phyloP scores from a whole-genome alignment of 1,140 invertebrate genomes.

The Ganaspis sp. region DNA sequence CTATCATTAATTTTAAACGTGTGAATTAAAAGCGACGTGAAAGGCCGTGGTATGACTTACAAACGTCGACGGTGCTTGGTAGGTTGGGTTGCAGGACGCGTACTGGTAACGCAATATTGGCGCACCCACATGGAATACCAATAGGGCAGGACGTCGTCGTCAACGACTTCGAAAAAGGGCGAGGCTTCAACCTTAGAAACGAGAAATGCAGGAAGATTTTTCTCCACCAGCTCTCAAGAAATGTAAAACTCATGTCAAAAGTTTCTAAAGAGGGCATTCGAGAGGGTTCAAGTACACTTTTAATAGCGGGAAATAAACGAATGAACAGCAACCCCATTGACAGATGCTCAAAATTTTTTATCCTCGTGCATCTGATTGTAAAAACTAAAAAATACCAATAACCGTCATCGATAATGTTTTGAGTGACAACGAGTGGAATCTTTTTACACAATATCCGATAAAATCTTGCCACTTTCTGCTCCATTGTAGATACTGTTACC shows the following conservation, averaged over 20 bases:
- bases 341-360: conserved; percentile 59
- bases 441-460: conserved; percentile 7
- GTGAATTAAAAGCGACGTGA: conserved; percentile 70
- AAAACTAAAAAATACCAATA: too few species aligned
- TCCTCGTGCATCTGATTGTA: conserved; percentile 57
- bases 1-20: conserved; percentile 60
- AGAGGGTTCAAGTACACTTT: conserved; percentile 42
- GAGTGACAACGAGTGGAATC: not conserved
- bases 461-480: conserved; percentile 14
- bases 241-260: conserved; percentile 75
- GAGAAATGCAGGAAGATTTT: conserved; percentile 30
- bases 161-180: conserved; percentile 49
- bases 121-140: conserved; percentile 70
- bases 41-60: conserved; percentile 66
- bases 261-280: conserved; percentile 54
- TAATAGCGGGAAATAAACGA: conserved; percentile 68
- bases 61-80: conserved; percentile 58
- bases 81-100: conserved; percentile 70
- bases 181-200: conserved; percentile 47
- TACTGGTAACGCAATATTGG: conserved; percentile 75
- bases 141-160: conserved; percentile 56
- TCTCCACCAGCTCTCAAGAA: conserved; percentile 54
- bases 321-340: conserved; percentile 51
- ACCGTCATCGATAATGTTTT: not conserved
- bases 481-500: conserved; percentile 21